These are phyloP conservation scores for Tenthredo livida DNA, from an alignment of 2,888 invertebrate genomes.

Conservation along the genomic window DNA sequence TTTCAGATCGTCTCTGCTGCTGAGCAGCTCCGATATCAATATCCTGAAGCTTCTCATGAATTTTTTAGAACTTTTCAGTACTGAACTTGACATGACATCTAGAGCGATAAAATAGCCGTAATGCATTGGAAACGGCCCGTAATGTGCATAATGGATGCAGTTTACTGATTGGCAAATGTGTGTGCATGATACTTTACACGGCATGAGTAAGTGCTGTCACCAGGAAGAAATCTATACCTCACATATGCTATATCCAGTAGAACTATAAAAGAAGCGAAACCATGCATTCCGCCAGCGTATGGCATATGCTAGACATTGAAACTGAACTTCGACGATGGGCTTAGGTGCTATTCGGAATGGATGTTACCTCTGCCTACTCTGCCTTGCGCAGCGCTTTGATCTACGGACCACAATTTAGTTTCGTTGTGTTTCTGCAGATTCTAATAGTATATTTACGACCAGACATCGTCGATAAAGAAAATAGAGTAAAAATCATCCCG, in stretches of 20 bases:
- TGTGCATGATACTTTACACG: background rate
- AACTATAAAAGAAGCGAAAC: background rate
- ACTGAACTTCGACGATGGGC: background rate
- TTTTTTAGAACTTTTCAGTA: no score
- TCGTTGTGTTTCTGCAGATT: constrained; percentile 83
- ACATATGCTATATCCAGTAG: background rate
- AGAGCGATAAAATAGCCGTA: background rate
- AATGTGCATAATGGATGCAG: background rate
- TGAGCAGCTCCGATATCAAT: no score
- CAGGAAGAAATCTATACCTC: background rate
- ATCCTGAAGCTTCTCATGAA: no score
- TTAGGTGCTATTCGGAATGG: constrained; percentile 54
- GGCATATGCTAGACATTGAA: background rate
- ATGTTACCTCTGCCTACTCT: constrained; percentile 78
- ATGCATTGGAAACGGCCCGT: background rate
- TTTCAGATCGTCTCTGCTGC: no score
- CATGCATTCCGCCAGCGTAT: background rate
- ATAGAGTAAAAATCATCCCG: constrained; percentile 82
- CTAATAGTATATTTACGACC: constrained; percentile 83
- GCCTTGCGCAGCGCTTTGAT: constrained; percentile 84
- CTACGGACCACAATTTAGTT: constrained; percentile 83
- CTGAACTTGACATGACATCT: no score
- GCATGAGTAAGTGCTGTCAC: background rate
- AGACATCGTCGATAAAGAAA: constrained; percentile 85
- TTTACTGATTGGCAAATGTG: background rate